phyloP scores from a whole-genome alignment of 2,888 invertebrate species.

The Pelosia muscerda region DNA sequence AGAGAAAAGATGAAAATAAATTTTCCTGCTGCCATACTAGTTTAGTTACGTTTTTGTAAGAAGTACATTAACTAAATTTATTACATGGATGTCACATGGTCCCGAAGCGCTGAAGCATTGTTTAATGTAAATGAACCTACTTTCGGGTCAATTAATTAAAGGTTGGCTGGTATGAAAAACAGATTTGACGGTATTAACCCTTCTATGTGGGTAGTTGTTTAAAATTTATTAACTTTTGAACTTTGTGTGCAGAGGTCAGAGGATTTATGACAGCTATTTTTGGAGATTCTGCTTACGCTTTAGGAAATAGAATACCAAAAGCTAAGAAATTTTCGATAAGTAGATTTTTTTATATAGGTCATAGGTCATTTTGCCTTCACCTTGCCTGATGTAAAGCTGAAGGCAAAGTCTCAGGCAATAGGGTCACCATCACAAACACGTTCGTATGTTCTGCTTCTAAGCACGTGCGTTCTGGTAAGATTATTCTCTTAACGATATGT shows the following conservation, averaged over 20 bases:
- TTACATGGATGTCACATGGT: neutral
- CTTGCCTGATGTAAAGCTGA: no score
- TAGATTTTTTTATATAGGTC: no score
- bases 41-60: neutral
- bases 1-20: neutral
- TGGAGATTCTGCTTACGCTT: neutral
- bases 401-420: no score
- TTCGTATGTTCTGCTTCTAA: no score
- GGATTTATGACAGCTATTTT: constrained; percentile 5
- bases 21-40: neutral
- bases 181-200: constrained; percentile 36
- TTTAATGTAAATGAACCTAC: constrained; percentile 39
- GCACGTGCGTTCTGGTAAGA: no score
- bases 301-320: no score
- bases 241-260: constrained; percentile 15
- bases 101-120: constrained; percentile 28
- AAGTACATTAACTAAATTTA: neutral
- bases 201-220: constrained; percentile 29
- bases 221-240: constrained; percentile 39
- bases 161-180: constrained; percentile 44
- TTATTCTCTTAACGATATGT: no score
- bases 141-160: constrained; percentile 49
- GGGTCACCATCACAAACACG: no score
- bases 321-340: no score
- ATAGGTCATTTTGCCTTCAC: no score